A percentile compares a stretch with the other conserved stretches of the same genome.
phyloP scores from a whole-genome alignment of 2,113 vertebrate genomes.

The Chlorocebus sabaeus region DNA sequence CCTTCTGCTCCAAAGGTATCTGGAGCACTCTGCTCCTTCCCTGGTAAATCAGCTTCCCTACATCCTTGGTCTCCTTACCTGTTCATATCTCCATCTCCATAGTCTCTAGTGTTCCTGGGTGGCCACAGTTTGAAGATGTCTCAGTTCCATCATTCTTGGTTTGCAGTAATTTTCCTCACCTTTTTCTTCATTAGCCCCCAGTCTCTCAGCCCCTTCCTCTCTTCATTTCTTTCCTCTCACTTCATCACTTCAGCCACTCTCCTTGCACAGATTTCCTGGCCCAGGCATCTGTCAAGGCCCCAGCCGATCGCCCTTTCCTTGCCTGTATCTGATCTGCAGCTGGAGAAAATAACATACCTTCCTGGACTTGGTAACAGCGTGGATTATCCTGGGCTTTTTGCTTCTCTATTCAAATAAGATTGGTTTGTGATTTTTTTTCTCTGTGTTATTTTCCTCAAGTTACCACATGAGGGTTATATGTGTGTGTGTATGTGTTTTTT shows the following conservation, averaged over 20 bases:
- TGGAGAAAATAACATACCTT: neutral
- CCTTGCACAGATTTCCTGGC: neutral
- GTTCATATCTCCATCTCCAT: neutral
- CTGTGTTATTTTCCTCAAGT: neutral
- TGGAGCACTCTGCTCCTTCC: neutral
- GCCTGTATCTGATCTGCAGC: neutral
- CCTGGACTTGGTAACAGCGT: neutral
- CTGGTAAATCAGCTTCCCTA: neutral
- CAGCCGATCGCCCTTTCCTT: neutral
- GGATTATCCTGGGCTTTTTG: constrained; percentile 3
- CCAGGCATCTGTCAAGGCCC: neutral
- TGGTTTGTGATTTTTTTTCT: neutral
- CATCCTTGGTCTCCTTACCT: neutral
- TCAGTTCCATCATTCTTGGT: neutral
- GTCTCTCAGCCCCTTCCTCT: neutral
- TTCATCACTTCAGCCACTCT: neutral
- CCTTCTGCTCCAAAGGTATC: neutral
- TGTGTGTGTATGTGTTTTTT: neutral
- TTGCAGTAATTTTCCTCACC: neutral
- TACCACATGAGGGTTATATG: neutral
- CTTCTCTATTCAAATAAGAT: neutral
- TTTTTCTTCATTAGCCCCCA: neutral
- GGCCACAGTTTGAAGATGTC: neutral
- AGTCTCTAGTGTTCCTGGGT: neutral
- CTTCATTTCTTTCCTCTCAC: neutral